These are phyloP conservation scores for Phenganax subtilis DNA, from an alignment of 92 coral and sea anemone species.

Conservation along the genomic window DNA sequence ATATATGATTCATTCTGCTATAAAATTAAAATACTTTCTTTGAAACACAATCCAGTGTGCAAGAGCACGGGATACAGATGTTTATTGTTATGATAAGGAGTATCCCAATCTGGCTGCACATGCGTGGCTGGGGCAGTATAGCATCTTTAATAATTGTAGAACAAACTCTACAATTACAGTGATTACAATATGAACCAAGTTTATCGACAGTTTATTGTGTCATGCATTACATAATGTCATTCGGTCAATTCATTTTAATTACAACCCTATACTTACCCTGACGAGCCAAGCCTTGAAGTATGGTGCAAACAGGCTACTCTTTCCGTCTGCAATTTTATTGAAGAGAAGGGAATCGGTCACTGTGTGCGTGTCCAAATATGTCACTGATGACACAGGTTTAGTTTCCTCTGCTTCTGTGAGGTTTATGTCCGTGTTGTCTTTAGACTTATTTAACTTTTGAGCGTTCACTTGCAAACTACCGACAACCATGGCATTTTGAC, in stretches of 20 bases:
- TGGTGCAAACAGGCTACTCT: slow-evolving; percentile 46
- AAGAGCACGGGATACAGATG: no score
- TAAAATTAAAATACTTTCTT: no score
- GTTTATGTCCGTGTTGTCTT: background rate
- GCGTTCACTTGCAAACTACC: slow-evolving; percentile 57
- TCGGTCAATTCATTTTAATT: background rate
- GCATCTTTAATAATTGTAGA: no score
- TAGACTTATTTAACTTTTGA: background rate
- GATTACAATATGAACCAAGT: no score
- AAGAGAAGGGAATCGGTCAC: slow-evolving; percentile 33
- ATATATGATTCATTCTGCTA: no score
- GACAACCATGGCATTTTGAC: slow-evolving; percentile 86
- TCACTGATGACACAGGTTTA: slow-evolving; percentile 28
- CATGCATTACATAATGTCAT: background rate
- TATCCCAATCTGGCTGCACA: no score
- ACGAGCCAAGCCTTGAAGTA: slow-evolving; percentile 77
- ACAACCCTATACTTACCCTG: slow-evolving; percentile 52
- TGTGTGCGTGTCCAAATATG: slow-evolving; percentile 7
- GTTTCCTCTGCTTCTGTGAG: slow-evolving; percentile 27
- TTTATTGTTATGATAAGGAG: no score
- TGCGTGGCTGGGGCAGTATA: no score
- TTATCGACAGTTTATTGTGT: no score
- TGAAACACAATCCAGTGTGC: no score
- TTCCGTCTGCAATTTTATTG: slow-evolving; percentile 39
- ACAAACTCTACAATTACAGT: no score